phyloP scores from a whole-genome alignment of 2,113 vertebrate genomes.

The Apeltes quadracus region DNA sequence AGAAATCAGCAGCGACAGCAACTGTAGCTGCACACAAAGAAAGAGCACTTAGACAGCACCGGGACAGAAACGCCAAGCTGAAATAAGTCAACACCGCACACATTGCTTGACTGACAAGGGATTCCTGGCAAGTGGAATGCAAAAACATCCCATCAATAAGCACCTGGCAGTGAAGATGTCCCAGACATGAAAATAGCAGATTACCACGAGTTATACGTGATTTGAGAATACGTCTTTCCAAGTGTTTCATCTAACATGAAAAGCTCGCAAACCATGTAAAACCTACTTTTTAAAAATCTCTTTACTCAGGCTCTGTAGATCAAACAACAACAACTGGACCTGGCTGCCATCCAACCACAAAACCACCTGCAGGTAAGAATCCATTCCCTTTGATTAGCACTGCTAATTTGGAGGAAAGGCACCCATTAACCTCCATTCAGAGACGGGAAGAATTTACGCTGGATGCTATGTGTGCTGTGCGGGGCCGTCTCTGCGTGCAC shows the following conservation, averaged over 20 bases:
- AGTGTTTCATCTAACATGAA: conserved; percentile 65
- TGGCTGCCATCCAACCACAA: conserved; percentile 41
- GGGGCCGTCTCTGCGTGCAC: conserved; percentile 6
- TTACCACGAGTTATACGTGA: conserved; percentile 46
- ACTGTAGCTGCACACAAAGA: conserved; percentile 7
- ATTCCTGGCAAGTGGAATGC: conserved; percentile 26
- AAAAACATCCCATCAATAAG: conserved; percentile 43
- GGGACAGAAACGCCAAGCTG: conserved; percentile 22
- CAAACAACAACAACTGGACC: conserved; percentile 42
- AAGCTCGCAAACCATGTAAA: conserved; percentile 50
- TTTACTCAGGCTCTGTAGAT: conserved; percentile 44
- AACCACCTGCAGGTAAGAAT: conserved; percentile 50
- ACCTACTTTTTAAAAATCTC: conserved; percentile 32
- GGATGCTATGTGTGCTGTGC: conserved; percentile 2
- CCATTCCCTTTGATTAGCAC: conserved; percentile 60
- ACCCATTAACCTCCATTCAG: conserved; percentile 47
- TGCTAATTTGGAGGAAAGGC: conserved; percentile 40
- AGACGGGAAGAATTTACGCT: conserved; percentile 28
- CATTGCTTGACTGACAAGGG: conserved; percentile 43
- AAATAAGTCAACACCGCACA: conserved; percentile 19
- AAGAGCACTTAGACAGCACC: conserved; percentile 9
- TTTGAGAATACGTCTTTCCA: conserved; percentile 50
- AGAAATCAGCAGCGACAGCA: conserved; percentile 55
- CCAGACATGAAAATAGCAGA: conserved; percentile 34
- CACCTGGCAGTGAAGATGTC: conserved; percentile 34